Conservation (phyloP, 2,888 invertebrate species). For the Polietes domitor region DNA sequence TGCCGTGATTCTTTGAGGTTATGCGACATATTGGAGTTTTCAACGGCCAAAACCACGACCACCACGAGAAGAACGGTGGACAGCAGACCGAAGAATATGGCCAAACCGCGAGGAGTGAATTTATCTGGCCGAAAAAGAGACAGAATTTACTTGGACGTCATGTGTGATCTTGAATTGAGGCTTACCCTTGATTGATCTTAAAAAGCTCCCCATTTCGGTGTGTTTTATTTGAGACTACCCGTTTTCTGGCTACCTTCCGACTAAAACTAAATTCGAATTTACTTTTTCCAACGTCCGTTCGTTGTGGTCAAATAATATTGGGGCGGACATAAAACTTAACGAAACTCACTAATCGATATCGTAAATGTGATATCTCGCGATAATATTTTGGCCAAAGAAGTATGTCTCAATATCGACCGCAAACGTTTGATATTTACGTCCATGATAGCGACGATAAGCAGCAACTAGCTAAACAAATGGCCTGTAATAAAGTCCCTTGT, state of each 20-base stretch:
- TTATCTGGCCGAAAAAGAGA: too few species aligned
- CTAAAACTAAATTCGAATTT: background rate
- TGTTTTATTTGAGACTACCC: too few species aligned
- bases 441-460: constrained; percentile 31
- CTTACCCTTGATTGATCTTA: constrained; percentile 37
- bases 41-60: constrained; percentile 72
- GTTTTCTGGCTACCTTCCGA: background rate
- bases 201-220: background rate
- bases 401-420: constrained; percentile 11
- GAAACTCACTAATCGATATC: constrained; percentile 37
- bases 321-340: constrained; percentile 32
- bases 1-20: constrained; percentile 61
- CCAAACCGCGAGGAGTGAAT: constrained; percentile 69
- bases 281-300: background rate
- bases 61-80: constrained; percentile 71
- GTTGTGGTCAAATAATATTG: background rate
- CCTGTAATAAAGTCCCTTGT: constrained; percentile 36
- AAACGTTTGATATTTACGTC: constrained; percentile 8
- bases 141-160: too few species aligned
- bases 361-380: constrained; percentile 43
- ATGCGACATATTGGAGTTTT: constrained; percentile 69
- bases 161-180: too few species aligned
- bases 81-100: constrained; percentile 73
- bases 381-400: too few species aligned
- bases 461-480: background rate